Conservation (phyloP, 2,113 vertebrate genomes). For the Cyprinus carpio region DNA sequence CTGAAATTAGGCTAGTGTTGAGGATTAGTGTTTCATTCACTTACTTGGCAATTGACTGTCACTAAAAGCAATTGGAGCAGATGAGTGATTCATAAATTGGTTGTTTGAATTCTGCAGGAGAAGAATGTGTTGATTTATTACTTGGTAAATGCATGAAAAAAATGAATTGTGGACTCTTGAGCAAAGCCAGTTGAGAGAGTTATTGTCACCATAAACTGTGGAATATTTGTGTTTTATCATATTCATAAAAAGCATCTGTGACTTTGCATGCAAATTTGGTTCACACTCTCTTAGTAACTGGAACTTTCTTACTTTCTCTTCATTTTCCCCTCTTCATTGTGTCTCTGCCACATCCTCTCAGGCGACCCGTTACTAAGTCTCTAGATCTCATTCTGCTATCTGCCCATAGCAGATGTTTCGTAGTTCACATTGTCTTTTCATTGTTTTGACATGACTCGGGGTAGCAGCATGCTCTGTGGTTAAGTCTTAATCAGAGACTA, state of each 20-base stretch:
- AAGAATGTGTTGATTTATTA: background rate
- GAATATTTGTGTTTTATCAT: background rate
- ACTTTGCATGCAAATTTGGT: background rate
- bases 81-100: background rate
- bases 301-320: background rate
- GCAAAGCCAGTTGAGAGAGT: background rate
- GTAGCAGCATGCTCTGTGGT: background rate
- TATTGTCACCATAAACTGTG: background rate
- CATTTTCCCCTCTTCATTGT: background rate
- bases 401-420: background rate
- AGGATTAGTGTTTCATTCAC: background rate
- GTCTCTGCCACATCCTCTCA: conserved; percentile 24
- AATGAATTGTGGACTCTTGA: background rate
- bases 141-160: background rate
- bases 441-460: conserved; percentile 8
- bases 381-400: conserved; percentile 20
- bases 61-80: background rate
- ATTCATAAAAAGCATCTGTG: background rate
- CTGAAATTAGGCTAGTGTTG: too few species aligned
- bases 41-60: background rate
- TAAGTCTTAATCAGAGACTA: conserved; percentile 13
- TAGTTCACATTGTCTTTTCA: conserved; percentile 2
- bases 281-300: background rate
- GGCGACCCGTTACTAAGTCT: background rate
- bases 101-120: background rate